phyloP scores from a whole-genome alignment of 1,140 invertebrate genomes.

The Eufriesea mexicana region DNA sequence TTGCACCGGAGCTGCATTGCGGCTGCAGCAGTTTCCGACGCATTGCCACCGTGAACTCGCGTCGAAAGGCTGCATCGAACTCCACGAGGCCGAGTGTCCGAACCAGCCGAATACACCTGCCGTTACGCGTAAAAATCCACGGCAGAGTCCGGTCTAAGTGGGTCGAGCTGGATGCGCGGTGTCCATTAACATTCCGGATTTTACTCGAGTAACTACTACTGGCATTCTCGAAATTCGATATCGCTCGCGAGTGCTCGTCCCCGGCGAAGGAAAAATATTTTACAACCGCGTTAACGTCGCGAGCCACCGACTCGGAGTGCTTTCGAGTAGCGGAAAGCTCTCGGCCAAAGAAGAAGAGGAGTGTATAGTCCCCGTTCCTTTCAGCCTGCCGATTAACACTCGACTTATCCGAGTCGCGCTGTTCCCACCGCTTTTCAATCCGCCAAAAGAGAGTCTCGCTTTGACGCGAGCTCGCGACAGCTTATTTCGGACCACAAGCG shows the following conservation, averaged over 20 bases:
- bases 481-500: neutral
- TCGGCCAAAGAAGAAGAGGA: constrained; percentile 17
- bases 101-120: neutral
- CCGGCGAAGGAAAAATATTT: constrained; percentile 15
- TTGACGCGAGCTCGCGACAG: neutral
- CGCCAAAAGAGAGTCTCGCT: constrained; percentile 10
- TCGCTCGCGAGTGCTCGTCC: neutral
- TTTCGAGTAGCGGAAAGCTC: constrained; percentile 29
- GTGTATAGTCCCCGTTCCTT: constrained; percentile 14
- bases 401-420: constrained; percentile 31
- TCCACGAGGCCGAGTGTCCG: constrained; percentile 14
- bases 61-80: constrained; percentile 51
- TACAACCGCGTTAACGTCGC: constrained; percentile 11
- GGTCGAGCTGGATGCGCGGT: neutral
- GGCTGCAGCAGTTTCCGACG: constrained; percentile 72
- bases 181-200: neutral
- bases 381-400: constrained; percentile 47
- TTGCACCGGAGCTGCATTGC: constrained; percentile 71
- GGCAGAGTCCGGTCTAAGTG: neutral
- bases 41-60: constrained; percentile 67
- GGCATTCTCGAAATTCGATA: neutral
- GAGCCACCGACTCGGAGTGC: constrained; percentile 19
- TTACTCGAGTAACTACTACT: neutral
- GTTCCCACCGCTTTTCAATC: constrained; percentile 39
- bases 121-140: constrained; percentile 8